Evolutionary conservation across 2,797 vertebrate genomes (phyloP).

Genomic region (Cyprinella venusta): DNA sequence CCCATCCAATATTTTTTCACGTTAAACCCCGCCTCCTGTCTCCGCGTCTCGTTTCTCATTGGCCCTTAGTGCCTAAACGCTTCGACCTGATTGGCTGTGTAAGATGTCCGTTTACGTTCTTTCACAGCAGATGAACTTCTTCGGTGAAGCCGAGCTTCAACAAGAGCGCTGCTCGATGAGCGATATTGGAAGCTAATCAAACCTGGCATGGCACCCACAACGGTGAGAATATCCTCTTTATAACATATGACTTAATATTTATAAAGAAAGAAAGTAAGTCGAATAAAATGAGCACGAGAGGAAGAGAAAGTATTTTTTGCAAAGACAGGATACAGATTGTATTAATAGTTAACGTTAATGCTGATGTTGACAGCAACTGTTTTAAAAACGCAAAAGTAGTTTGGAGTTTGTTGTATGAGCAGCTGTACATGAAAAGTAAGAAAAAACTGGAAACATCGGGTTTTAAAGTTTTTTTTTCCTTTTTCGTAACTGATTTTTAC

Average conservation of each 20-base stretch:
- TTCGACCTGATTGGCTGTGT: slow-evolving; percentile 42
- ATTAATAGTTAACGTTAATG: slow-evolving; percentile 15
- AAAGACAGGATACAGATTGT: not conserved
- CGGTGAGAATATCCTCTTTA: slow-evolving; percentile 51
- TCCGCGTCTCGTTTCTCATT: slow-evolving; percentile 10
- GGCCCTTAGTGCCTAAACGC: slow-evolving; percentile 2
- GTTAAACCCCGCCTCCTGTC: slow-evolving; percentile 26
- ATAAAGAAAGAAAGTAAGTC: not conserved
- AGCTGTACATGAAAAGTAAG: too few relatives aligned
- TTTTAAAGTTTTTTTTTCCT: not conserved
- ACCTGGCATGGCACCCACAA: slow-evolving; percentile 63
- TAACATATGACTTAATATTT: not conserved
- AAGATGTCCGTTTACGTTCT: slow-evolving; percentile 33
- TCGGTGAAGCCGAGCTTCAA: slow-evolving; percentile 41
- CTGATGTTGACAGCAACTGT: not conserved
- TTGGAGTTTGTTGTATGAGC: not conserved
- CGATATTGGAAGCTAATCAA: slow-evolving; percentile 50
- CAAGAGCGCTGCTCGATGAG: slow-evolving; percentile 43
- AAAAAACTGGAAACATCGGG: not conserved
- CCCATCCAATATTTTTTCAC: slow-evolving; percentile 15
- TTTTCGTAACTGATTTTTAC: not conserved
- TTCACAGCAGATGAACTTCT: slow-evolving; percentile 29
- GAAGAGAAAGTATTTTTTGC: not conserved
- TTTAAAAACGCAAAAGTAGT: not conserved
- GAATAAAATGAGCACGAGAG: not conserved